A percentile compares a stretch with the other conserved stretches of the same genome.
Conservation (phyloP, 1,140 invertebrate genomes). For the Drosophila trapezifrons region DNA sequence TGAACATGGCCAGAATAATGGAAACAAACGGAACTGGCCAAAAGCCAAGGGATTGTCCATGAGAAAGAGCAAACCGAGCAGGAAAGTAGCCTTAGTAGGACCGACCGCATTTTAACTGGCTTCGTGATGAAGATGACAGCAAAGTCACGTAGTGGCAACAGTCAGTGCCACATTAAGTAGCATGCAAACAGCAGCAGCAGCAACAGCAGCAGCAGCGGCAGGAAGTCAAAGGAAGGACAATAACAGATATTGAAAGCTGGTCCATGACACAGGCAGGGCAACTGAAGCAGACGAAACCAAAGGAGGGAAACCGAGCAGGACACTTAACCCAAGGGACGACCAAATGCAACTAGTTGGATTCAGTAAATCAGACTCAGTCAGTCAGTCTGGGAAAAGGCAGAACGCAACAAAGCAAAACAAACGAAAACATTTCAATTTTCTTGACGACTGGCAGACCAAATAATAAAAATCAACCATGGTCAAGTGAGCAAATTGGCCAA, state of each 20-base stretch:
- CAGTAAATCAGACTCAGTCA: slow-evolving; percentile 18
- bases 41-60: slow-evolving; percentile 23
- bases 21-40: slow-evolving; percentile 17
- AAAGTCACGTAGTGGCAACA: slow-evolving; percentile 69
- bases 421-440: slow-evolving; percentile 62
- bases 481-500: slow-evolving; percentile 64
- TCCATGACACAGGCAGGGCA: slow-evolving; percentile 25
- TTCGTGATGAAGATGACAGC: slow-evolving; percentile 46
- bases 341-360: slow-evolving; percentile 64
- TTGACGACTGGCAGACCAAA: slow-evolving; percentile 32
- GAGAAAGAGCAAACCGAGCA: slow-evolving; percentile 16
- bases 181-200: slow-evolving; percentile 61
- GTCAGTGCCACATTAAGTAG: slow-evolving; percentile 64
- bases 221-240: slow-evolving; percentile 61
- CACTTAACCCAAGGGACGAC: slow-evolving; percentile 30
- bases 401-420: slow-evolving; percentile 36
- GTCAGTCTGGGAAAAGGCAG: slow-evolving; percentile 10
- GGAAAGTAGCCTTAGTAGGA: slow-evolving; percentile 14
- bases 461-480: slow-evolving; percentile 51
- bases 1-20: slow-evolving; percentile 30
- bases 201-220: slow-evolving; percentile 37
- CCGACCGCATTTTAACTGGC: slow-evolving; percentile 39
- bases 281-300: not conserved
- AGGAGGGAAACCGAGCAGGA: slow-evolving; percentile 20
- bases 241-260: slow-evolving; percentile 66